phyloP scores from a whole-genome alignment of 2,888 invertebrate species.

The Piscicola geometra region DNA sequence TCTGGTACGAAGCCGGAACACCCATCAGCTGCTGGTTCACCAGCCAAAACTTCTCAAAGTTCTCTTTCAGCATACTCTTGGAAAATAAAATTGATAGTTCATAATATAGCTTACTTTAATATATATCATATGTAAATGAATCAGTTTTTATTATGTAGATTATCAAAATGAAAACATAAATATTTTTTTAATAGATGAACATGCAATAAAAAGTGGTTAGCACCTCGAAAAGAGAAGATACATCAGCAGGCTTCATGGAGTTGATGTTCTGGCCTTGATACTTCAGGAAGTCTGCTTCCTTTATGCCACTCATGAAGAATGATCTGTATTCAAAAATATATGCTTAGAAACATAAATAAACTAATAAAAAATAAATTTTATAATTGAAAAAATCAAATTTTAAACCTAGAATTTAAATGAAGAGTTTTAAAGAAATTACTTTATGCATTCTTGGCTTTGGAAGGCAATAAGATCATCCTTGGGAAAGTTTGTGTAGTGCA shows the following conservation, averaged over 20 bases:
- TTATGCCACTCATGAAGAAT: slow-evolving; percentile 87
- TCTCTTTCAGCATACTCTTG: slow-evolving; percentile 65
- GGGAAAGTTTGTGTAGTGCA: slow-evolving; percentile 87
- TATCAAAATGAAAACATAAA: no score
- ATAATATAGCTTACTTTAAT: no score
- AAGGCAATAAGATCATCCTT: slow-evolving; percentile 81
- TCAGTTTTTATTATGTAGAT: no score
- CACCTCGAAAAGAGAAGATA: slow-evolving; percentile 72
- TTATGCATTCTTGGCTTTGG: slow-evolving; percentile 74
- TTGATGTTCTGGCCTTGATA: slow-evolving; percentile 69
- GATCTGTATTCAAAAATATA: slow-evolving; percentile 55
- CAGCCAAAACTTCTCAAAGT: slow-evolving; percentile 98
- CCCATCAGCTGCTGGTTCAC: slow-evolving; percentile 94
- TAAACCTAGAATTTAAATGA: no score
- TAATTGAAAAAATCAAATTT: no score
- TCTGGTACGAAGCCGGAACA: slow-evolving; percentile 47
- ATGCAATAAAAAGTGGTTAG: not conserved
- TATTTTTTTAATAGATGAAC: no score
- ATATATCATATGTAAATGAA: no score
- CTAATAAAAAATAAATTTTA: no score
- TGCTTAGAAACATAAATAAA: no score
- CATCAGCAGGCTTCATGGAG: slow-evolving; percentile 74
- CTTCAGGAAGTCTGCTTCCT: slow-evolving; percentile 96
- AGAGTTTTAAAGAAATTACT: slow-evolving; percentile 54
- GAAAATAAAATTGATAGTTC: not conserved